Evolutionary conservation across 2,113 vertebrate genomes (phyloP), one percentile per base, ranked within the genome.

Genomic region (Syrmaticus mikado): DNA sequence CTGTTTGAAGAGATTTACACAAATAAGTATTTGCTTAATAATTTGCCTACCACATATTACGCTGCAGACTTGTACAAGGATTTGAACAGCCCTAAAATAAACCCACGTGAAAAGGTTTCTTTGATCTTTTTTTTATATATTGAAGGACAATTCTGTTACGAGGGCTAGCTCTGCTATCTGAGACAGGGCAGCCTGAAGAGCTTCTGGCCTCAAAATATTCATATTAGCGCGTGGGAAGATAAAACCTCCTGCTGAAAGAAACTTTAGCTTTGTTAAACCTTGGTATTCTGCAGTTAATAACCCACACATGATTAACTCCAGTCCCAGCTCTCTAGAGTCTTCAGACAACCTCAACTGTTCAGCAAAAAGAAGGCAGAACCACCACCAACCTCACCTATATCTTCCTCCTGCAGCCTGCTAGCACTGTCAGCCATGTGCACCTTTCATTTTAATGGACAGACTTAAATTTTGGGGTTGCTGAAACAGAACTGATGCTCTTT

Each of bases 281-380:
- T 87, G 74, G 73, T 91, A 74, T 91, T 89, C 75, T 85, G 15
- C 50, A 91, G 60, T 85, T 89, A 93, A 82, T 77, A 87, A 61
- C 38, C 84, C 55, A 80, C 7, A 1, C 12, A 55, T 4, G 22
- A 93, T 92, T 92, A 94, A 90, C 18, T 48, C 41, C 46, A 75
- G 6, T 48, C 19, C 22, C 75, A 80, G 50, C 66, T 75, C 52
- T 79, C 48, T 58, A 15, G 4, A 20, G 40, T 60, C 4, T 8
- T 21, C 30, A 89, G 24, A 68, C 20, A 81, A n/a, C 55, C 32
- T 58, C 7, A 3, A n/a, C 36, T 28, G 24, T 28, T 27, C 40
- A 38, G 61, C 25, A 40, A 28, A 62, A 38, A 38, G 34, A 8
- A 58, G n/a, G 10, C 5, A 43, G 25, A 38, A 24, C n/a, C n/a